Conservation (phyloP, 2,797 vertebrate genomes). For the Pangasius larnaudii region DNA sequence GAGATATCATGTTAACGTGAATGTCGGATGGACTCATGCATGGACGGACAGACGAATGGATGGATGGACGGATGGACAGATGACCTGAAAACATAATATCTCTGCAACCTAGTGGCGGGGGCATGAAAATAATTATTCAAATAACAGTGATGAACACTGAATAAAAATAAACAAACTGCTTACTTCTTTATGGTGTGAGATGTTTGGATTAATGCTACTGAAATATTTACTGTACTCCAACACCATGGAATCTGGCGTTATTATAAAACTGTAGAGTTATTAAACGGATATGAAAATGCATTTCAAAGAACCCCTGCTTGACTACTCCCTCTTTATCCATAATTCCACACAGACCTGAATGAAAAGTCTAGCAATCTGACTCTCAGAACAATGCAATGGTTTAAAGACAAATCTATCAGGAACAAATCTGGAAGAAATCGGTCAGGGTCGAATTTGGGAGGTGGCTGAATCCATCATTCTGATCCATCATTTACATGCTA, state of each 20-base stretch:
- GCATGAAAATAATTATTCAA: not conserved
- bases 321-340: not conserved
- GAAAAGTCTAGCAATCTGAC: not conserved
- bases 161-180: conserved; percentile 9
- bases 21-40: not conserved
- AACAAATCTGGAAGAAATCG: not conserved
- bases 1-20: not conserved
- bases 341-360: conserved; percentile 7
- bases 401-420: conserved; percentile 25
- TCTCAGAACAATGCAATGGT: not conserved
- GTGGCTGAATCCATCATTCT: not conserved
- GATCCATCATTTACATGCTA: not conserved
- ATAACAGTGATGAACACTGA: no score
- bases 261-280: conserved; percentile 32
- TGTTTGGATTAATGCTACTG: conserved; percentile 30
- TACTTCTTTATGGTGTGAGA: conserved; percentile 35
- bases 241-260: conserved; percentile 35
- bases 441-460: not conserved
- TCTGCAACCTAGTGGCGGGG: not conserved
- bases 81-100: not conserved
- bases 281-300: conserved; percentile 47
- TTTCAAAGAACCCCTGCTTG: not conserved
- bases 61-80: not conserved
- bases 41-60: not conserved
- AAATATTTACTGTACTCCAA: conserved; percentile 48